A percentile compares a stretch with the other conserved stretches of the same genome.
Conservation (phyloP, 2,888 invertebrate genomes). For the Agrilus mali region DNA sequence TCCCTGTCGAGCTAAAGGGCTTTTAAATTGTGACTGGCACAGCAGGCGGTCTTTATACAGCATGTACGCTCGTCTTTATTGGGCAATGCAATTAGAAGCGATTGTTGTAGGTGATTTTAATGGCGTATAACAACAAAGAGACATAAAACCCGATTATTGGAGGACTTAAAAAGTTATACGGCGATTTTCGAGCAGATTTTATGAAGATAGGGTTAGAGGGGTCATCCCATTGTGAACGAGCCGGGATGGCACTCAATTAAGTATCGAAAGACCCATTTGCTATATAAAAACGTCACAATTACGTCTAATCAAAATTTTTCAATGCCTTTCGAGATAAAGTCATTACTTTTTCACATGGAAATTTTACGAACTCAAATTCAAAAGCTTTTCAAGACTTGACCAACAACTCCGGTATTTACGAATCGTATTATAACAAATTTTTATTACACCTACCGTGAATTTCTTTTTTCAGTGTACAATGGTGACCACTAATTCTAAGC, state of each 20-base stretch:
- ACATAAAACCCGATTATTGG: constrained; percentile 31
- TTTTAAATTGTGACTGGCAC: constrained; percentile 28
- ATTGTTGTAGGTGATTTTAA: constrained; percentile 34
- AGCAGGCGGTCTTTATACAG: constrained; percentile 28
- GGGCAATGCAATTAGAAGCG: constrained; percentile 33
- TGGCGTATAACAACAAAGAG: constrained; percentile 27
- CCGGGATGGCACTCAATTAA: constrained; percentile 17
- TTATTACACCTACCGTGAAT: too few species aligned
- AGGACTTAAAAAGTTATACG: constrained; percentile 17
- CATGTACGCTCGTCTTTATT: constrained; percentile 28
- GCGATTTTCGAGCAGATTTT: constrained; percentile 21
- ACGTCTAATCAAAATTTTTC: not conserved
- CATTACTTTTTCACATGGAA: constrained; percentile 9
- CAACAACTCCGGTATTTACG: too few species aligned
- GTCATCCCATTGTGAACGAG: constrained; percentile 18
- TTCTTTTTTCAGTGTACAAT: too few species aligned
- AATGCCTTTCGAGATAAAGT: constrained; percentile 9
- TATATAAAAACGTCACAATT: constrained; percentile 10
- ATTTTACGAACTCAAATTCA: not conserved
- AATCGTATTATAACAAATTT: too few species aligned
- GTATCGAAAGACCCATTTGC: constrained; percentile 14
- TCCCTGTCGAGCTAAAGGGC: constrained; percentile 27
- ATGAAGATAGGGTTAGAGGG: constrained; percentile 23
- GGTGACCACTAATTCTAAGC: too few species aligned
- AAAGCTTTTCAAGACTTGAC: too few species aligned